phyloP scores from a whole-genome alignment of 2,888 invertebrate species.

The Campopleginae sp. region DNA sequence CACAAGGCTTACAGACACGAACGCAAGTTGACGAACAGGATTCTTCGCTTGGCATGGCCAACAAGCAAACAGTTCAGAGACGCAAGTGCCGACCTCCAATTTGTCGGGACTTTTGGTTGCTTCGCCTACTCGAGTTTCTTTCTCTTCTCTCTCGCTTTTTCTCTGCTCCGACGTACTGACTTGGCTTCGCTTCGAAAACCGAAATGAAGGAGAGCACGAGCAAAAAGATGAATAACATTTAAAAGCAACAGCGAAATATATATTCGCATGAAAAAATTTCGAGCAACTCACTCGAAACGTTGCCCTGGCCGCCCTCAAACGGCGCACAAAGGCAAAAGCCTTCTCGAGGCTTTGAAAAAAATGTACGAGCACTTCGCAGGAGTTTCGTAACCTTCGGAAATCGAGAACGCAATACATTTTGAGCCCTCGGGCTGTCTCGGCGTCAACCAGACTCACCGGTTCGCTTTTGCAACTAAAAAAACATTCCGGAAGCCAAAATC shows the following conservation, averaged over 20 bases:
- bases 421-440: background rate
- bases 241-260: slow-evolving; percentile 44
- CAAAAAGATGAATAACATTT: slow-evolving; percentile 16
- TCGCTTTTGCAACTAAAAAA: slow-evolving; percentile 54
- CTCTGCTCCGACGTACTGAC: slow-evolving; percentile 70
- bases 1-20: slow-evolving; percentile 46
- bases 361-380: slow-evolving; percentile 22
- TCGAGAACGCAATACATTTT: slow-evolving; percentile 25
- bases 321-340: background rate
- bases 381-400: slow-evolving; percentile 32
- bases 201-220: slow-evolving; percentile 47
- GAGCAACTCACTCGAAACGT: slow-evolving; percentile 53
- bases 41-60: slow-evolving; percentile 23
- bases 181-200: slow-evolving; percentile 42
- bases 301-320: slow-evolving; percentile 2
- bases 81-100: slow-evolving; percentile 70
- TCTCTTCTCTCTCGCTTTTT: slow-evolving; percentile 34
- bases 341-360: slow-evolving; percentile 38
- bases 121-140: slow-evolving; percentile 18
- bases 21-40: slow-evolving; percentile 58
- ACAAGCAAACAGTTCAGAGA: slow-evolving; percentile 18
- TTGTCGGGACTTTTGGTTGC: slow-evolving; percentile 61
- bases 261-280: slow-evolving; percentile 49
- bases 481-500: background rate
- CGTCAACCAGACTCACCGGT: slow-evolving; percentile 59